Percentiles rank a stretch among this genome's conserved stretches.
Conservation (phyloP, 2,888 invertebrate species). For the Lasioglossum marginatum region DNA sequence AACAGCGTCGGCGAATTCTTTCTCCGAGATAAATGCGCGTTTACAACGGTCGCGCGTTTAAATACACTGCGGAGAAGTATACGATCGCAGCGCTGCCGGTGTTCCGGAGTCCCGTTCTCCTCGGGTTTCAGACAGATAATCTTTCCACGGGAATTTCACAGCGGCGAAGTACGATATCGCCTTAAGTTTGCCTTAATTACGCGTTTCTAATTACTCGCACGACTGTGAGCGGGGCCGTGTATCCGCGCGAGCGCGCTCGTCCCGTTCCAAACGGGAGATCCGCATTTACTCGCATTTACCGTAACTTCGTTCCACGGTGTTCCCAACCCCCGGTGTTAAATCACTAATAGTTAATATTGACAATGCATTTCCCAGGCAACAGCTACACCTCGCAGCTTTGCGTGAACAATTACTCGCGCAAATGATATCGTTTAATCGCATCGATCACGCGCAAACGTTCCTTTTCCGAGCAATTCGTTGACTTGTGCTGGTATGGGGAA, state of each 20-base stretch:
- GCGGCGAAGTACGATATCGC: slow-evolving; percentile 41
- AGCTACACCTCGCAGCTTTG: neutral
- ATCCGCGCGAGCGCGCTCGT: neutral
- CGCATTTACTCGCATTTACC: slow-evolving; percentile 22
- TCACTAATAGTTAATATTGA: slow-evolving; percentile 16
- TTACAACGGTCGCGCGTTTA: slow-evolving; percentile 55
- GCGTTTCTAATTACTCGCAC: slow-evolving; percentile 56
- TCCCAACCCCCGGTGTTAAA: slow-evolving; percentile 2
- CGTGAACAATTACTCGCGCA: neutral
- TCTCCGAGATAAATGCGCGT: slow-evolving; percentile 48
- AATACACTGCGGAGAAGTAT: slow-evolving; percentile 53
- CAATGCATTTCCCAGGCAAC: neutral
- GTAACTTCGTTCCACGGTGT: slow-evolving; percentile 31
- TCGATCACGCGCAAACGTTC: neutral
- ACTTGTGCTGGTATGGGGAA: fast-evolving
- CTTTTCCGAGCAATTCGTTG: neutral
- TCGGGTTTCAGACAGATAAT: slow-evolving; percentile 42
- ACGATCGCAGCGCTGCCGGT: slow-evolving; percentile 24
- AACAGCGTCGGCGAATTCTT: slow-evolving; percentile 30
- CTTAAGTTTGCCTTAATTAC: slow-evolving; percentile 57
- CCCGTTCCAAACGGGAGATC: neutral
- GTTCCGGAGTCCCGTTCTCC: slow-evolving; percentile 14
- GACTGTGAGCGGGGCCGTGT: slow-evolving; percentile 9
- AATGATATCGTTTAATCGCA: neutral
- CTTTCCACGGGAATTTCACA: slow-evolving; percentile 43